These are phyloP conservation scores for Pholis gunnellus DNA, from an alignment of 2,113 vertebrate species.

Conservation along the genomic window DNA sequence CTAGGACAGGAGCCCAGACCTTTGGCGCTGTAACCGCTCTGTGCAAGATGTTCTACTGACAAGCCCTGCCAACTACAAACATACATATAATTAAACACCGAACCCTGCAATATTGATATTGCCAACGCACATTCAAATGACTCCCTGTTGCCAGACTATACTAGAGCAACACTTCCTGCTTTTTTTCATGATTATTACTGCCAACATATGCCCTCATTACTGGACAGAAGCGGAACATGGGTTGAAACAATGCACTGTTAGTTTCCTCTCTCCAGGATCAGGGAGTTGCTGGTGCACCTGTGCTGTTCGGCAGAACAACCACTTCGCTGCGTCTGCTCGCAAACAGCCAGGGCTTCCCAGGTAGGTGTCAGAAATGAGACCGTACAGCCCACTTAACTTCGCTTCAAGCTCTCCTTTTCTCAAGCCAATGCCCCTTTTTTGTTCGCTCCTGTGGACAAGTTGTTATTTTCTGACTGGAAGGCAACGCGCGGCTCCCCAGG, in stretches of 20 bases:
- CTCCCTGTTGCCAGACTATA: not conserved
- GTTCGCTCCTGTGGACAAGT: slow-evolving; percentile 56
- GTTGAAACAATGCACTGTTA: not conserved
- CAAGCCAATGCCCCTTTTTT: slow-evolving; percentile 35
- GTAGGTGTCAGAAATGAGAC: slow-evolving; percentile 63
- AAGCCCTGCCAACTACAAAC: slow-evolving; percentile 13
- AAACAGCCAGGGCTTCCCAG: slow-evolving; percentile 18
- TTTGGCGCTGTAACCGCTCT: slow-evolving; percentile 33
- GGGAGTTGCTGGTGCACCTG: slow-evolving; percentile 38
- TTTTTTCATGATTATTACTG: slow-evolving; percentile 16
- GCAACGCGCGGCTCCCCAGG: slow-evolving; percentile 50
- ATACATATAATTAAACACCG: slow-evolving; percentile 23
- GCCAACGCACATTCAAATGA: not conserved
- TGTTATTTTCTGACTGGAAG: slow-evolving; percentile 71
- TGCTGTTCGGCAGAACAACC: slow-evolving; percentile 1
- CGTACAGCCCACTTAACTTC: slow-evolving; percentile 62
- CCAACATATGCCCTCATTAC: not conserved
- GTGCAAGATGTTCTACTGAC: slow-evolving; percentile 57
- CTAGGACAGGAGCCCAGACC: slow-evolving; percentile 50
- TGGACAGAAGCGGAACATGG: not conserved
- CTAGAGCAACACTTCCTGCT: not conserved
- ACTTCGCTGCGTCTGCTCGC: slow-evolving; percentile 12
- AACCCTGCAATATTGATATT: slow-evolving; percentile 5
- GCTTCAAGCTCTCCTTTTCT: slow-evolving; percentile 54
- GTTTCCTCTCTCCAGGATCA: not conserved